Conservation (phyloP, 2,888 invertebrate species). For the Plebejus melissa region DNA sequence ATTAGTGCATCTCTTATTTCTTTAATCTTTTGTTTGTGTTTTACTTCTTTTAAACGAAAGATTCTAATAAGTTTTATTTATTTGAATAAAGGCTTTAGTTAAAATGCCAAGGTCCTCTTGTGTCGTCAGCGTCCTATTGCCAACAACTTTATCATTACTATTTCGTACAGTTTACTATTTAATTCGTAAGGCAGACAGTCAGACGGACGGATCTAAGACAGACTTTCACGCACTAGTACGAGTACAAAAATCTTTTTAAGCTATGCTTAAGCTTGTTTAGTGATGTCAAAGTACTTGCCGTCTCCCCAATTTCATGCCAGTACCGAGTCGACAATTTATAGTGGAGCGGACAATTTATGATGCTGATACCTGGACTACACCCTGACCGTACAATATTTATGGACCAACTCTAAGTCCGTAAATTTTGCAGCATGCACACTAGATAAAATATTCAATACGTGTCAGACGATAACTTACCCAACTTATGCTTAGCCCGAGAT, state of each 20-base stretch:
- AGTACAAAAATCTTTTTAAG: not conserved
- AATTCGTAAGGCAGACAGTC: no score
- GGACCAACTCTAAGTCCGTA: slow-evolving; percentile 1
- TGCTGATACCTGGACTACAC: slow-evolving; percentile 19
- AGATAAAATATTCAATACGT: slow-evolving; percentile 12
- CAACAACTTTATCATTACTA: no score
- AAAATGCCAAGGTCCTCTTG: no score
- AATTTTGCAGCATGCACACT: slow-evolving; percentile 9
- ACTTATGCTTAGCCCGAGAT: slow-evolving; percentile 5
- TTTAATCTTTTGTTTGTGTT: not conserved
- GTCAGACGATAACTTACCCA: not conserved
- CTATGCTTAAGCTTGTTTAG: not conserved
- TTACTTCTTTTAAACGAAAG: not conserved
- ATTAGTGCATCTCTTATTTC: slow-evolving; percentile 9
- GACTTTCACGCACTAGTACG: no score
- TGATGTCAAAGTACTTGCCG: not conserved
- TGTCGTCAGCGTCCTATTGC: no score
- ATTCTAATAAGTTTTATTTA: not conserved
- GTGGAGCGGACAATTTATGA: slow-evolving; percentile 9
- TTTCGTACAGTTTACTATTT: no score
- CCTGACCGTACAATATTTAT: slow-evolving; percentile 15
- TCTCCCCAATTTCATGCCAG: not conserved
- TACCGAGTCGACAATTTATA: not conserved
- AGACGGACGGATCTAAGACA: no score
- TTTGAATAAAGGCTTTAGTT: no score